Base-by-base conservation (phyloP, 2,888 invertebrate species). In the Parapristionchus giblindavisi region DNA sequence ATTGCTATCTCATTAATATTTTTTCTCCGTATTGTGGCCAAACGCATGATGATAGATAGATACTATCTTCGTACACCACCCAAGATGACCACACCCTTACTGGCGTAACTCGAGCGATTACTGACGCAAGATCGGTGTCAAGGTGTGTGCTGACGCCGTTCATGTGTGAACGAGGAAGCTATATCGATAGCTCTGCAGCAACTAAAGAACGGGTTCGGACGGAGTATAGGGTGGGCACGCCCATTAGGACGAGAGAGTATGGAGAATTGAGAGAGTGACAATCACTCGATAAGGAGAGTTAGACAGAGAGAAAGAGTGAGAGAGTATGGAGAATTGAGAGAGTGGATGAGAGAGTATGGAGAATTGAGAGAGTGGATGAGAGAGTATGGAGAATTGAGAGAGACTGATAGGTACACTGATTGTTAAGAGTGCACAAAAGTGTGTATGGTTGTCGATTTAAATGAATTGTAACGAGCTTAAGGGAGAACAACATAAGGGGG, bases 91-190 rank as follows among this genome's bases (percentile, higher is more conserved):
- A 38, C 63, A 40, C 24, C 52, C 24, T 5, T 52, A 24, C 21
- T 52, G n/a, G 63, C 27, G 24, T 61, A 43, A 24, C 61, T 38
- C 60, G 60, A n/a, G n/a, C n/a, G 63, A 27, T 24, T 40, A 43
- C 40, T 1, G 40, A 34, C 63, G 63, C 63, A 17, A 24, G 40
- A 24, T 14, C 24, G 11, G 63, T 63, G 40, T 63, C 24, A 63
- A 14, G 29, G 29, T 5, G 5, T n/a, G 21, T 3, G 8, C 24
- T 63, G 63, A 63, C 63, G 63, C 63, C 24, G 40, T 63, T 63
- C 63, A 29, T 11, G 63, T 38, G 63, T 40, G 63, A 63, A 63
- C 63, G 27, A 63, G 63, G 63, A 63, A 63, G 63, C 63, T 40
- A n/a, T 38, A 4, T 2, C 61, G 1, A 38, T 34, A 3, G 61